Evolutionary conservation across 2,797 vertebrate genomes (phyloP).

Genomic region (Cottoperca gobio): DNA sequence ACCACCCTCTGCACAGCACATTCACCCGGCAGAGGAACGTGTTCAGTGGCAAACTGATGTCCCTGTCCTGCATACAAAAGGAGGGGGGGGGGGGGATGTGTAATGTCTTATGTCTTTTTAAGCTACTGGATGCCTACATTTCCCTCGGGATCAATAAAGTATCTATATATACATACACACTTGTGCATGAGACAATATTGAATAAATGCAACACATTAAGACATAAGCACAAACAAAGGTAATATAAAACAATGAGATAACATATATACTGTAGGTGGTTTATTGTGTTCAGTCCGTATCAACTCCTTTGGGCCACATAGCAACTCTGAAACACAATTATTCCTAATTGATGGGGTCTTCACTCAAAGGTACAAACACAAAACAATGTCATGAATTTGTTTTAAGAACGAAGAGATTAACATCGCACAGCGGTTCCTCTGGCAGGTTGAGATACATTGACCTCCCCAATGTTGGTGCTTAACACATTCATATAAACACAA

Average conservation of each 20-base stretch:
- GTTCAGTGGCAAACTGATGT: too few relatives aligned
- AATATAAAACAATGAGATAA: neutral
- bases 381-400: conserved; percentile 9
- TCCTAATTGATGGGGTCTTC: neutral
- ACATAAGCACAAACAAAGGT: neutral
- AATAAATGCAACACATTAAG: neutral
- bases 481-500: conserved; percentile 53
- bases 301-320: neutral
- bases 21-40: too few relatives aligned
- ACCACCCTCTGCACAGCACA: too few relatives aligned
- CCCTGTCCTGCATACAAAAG: too few relatives aligned
- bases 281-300: neutral
- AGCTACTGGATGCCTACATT: too few relatives aligned
- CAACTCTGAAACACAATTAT: neutral
- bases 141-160: too few relatives aligned
- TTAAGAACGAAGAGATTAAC: conserved; percentile 4
- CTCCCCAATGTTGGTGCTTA: conserved; percentile 11
- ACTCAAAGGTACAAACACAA: neutral
- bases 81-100: too few relatives aligned
- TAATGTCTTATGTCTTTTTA: too few relatives aligned
- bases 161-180: too few relatives aligned
- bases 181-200: neutral
- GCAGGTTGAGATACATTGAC: conserved; percentile 32
- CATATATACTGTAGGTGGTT: neutral
- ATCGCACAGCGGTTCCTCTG: neutral